phyloP scores from a whole-genome alignment of 2,113 vertebrate species.

The Colistium nudipinnis region DNA sequence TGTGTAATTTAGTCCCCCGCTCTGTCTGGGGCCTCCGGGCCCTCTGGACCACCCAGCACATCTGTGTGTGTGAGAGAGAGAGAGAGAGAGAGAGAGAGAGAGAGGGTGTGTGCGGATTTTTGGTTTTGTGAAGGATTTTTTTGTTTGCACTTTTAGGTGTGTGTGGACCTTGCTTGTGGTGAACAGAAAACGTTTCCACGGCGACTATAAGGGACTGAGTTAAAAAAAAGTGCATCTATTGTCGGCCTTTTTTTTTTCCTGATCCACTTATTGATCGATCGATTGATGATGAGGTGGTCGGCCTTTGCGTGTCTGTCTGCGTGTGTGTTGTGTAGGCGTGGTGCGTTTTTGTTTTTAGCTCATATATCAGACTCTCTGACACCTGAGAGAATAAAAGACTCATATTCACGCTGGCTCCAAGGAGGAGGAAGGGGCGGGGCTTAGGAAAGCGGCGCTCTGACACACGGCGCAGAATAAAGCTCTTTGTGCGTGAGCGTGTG shows the following conservation, averaged over 20 bases:
- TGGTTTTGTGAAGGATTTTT: neutral
- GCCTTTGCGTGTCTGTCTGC: neutral
- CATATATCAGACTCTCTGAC: slow-evolving; percentile 32
- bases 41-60: slow-evolving; percentile 71
- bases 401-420: slow-evolving; percentile 38
- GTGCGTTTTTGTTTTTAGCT: slow-evolving; percentile 19
- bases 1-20: slow-evolving; percentile 74
- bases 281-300: too few species aligned
- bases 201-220: too few species aligned
- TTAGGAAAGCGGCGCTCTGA: slow-evolving; percentile 28
- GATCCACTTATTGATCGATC: too few species aligned
- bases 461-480: slow-evolving; percentile 66
- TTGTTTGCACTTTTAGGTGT: neutral
- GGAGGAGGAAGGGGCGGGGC: slow-evolving; percentile 1
- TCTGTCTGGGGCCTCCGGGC: slow-evolving; percentile 56
- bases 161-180: too few species aligned
- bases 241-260: too few species aligned
- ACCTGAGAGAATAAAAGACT: slow-evolving; percentile 13
- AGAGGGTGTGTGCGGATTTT: slow-evolving; percentile 7
- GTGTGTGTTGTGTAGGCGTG: slow-evolving; percentile 11
- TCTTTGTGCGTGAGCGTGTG: slow-evolving; percentile 69
- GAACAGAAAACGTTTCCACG: too few species aligned
- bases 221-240: too few species aligned
- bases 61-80: slow-evolving; percentile 27
- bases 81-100: too few species aligned